Evolutionary conservation across 1,140 invertebrate species (phyloP).

Genomic region (Euura lappo): DNA sequence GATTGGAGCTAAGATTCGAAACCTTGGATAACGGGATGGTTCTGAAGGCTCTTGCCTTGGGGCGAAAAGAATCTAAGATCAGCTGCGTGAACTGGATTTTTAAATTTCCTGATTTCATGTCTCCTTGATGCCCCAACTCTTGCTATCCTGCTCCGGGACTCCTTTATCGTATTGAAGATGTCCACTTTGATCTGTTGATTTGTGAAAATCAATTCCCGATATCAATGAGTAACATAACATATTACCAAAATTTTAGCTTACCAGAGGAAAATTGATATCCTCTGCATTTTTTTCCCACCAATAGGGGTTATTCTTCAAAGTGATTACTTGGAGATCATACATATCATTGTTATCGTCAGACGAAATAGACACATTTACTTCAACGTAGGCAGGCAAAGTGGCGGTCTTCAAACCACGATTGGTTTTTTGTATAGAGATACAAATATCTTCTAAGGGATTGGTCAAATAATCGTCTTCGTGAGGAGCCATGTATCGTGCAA

Average conservation of each 20-base stretch:
- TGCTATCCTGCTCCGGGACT: background rate
- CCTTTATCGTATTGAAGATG: background rate
- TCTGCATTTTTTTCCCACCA: background rate
- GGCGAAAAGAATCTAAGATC: background rate
- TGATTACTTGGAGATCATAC: background rate
- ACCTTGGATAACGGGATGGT: background rate
- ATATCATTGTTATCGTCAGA: background rate
- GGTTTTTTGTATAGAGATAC: slow-evolving; percentile 1
- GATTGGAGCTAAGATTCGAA: background rate
- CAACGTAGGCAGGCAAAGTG: background rate
- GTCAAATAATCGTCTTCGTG: background rate
- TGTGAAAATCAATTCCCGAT: background rate
- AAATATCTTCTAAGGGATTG: background rate
- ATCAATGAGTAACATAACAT: background rate
- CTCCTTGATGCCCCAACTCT: background rate
- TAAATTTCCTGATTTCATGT: background rate
- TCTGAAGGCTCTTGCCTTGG: background rate
- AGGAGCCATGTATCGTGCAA: slow-evolving; percentile 4
- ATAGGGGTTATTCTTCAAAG: slow-evolving; percentile 1
- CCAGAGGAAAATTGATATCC: slow-evolving; percentile 2
- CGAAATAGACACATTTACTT: background rate
- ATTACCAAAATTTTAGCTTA: background rate
- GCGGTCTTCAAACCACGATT: background rate
- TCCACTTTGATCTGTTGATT: background rate
- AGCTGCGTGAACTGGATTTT: background rate